These are phyloP conservation scores for Drosophila insularis DNA, from an alignment of 1,140 invertebrate genomes.

Conservation along the genomic window DNA sequence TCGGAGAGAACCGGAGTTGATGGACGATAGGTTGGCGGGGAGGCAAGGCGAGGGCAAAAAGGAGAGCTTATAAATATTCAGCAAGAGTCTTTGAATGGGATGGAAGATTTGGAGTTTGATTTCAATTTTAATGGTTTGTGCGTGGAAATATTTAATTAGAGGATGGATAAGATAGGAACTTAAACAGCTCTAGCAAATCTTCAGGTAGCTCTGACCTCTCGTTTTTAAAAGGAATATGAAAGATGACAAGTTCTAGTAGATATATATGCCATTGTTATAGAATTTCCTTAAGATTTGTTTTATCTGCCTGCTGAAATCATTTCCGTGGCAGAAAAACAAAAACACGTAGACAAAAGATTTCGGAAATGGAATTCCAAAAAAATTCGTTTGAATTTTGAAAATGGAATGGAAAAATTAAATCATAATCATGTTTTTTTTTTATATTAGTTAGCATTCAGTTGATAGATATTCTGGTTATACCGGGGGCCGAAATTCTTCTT, in stretches of 20 bases:
- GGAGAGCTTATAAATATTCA: conserved; percentile 62
- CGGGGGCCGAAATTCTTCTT: neutral
- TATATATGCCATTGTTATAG: neutral
- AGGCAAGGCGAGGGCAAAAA: neutral
- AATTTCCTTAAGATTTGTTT: neutral
- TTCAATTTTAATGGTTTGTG: conserved; percentile 69
- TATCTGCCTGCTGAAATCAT: neutral
- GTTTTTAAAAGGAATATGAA: neutral
- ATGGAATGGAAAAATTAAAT: neutral
- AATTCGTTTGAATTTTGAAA: neutral
- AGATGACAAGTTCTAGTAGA: neutral
- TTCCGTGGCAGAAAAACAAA: neutral
- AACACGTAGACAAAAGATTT: neutral
- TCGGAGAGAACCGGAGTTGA: conserved; percentile 33
- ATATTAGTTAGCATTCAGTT: neutral
- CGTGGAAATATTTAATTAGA: conserved; percentile 71
- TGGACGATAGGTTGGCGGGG: conserved; percentile 7
- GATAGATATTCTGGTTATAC: conserved; percentile 5
- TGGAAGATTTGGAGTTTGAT: conserved; percentile 44
- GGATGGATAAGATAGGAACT: conserved; percentile 46
- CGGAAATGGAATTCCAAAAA: neutral
- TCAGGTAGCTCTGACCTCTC: conserved; percentile 12
- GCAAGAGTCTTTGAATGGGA: conserved; percentile 28
- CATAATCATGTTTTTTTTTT: neutral
- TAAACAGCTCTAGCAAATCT: neutral